Evolutionary conservation across 2,888 invertebrate genomes (phyloP), one percentile per base, ranked within the genome.

Genomic region (Icerya purchasi): DNA sequence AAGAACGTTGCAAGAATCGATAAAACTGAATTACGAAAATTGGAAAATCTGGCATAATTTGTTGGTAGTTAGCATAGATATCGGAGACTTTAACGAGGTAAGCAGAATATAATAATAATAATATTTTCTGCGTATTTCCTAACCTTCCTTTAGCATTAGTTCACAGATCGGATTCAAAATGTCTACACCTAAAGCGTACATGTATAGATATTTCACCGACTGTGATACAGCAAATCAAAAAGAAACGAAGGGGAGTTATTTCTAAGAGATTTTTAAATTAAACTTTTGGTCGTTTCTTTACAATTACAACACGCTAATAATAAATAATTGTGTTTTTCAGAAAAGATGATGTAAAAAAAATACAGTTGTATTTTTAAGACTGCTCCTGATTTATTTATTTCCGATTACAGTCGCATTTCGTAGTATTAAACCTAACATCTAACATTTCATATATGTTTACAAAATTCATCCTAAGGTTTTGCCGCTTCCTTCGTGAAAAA

Each of bases 1-100:
- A 73, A 78, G 81, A 58, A 83, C 89, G 2, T 73, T 94, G 0
- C 80, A 85, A 67, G 94, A 97, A 72, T 87, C 97, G 0, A 72
- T 94, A 1, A 84, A 87, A 70, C 93, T 86, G 71, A 91, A 90
- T 73, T 93, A 83, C 69, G 89, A 91, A 67, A 89, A 90, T 70
- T 94, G 94, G 92, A 83, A 85, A 76, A 78, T 86, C 23, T 97
- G 97, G 97, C 94, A 96, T 70, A 98, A 97, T 73, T 82, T 87
- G 60, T 78, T 97, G 72, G 73, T 86, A 23, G 86, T 93, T 23
- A 86, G 88, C 66, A 81, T 85, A 64, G 93, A 94, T 69, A 82
- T 88, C 18, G 84, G 83, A 0, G 82, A 88, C 69, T 87, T 89
- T 70, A 81, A 83, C 58, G 90, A 93, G 70, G 84, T 74, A 65